Base-by-base conservation (phyloP, 2,797 vertebrate genomes). In the Melanotaenia trifasciata region DNA sequence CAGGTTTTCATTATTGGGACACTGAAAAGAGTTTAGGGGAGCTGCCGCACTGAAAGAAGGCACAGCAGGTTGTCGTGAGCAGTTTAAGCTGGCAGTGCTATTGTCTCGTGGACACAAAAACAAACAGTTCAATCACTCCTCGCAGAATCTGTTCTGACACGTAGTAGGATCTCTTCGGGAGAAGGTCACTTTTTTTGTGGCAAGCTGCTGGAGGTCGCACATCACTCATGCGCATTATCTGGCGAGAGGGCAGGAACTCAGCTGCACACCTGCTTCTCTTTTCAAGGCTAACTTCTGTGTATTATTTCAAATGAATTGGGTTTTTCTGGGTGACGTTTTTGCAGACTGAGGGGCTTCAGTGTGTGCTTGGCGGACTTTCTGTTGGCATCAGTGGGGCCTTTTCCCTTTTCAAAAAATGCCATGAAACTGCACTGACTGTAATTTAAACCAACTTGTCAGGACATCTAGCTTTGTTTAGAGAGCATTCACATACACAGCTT, bases 101-200 rank as follows among this genome's bases (percentile, higher is more conserved):
- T 92, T 92, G 90, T 91, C 76, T 83, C 11, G 2, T 43, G 16
- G 62, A 86, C 84, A 84, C 88, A 76, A 71, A 85, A 90, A 87
- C 90, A 90, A 91, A 92, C 90, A 91, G 90, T 88, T 92, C 87
- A 90, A 84, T 92, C 92, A 90, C 88, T 89, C 82, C 86, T 84
- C 67, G 57, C 80, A 36, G 88, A 89, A 90, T 90, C 75, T 64
- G 64, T 61, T 63, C 81, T 87, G 91, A 92, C 92, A 85, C 69
- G 65, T 80, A 84, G 83, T 79, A 77, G 77, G 84, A 85, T 90
- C 84, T 86, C 85, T 85, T 82, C 58, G 76, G 79, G 67, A 87
- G 80, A 86, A 78, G 92, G 91, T 93, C 89, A 85, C 76, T 83
- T 72, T 80, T 84, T 89, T 82, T 76, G 73, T 78, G 70, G 20